Percentiles rank a stretch among this genome's conserved stretches.
Conservation (phyloP, 2,888 invertebrate species). For the Oegoconia quadripuncta region DNA sequence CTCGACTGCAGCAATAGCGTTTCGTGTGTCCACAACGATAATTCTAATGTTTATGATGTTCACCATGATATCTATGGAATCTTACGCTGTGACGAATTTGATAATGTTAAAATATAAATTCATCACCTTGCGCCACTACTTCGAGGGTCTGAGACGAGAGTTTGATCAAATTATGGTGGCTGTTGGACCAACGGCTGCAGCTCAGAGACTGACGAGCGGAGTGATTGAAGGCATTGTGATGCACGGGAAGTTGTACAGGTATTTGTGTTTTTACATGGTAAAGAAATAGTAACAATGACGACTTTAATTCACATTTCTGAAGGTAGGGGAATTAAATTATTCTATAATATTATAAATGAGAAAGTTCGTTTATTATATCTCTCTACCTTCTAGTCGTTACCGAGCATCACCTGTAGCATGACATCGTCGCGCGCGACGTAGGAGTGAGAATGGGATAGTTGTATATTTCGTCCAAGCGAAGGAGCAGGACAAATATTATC, state of each 20-base stretch:
- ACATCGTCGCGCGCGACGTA: no score
- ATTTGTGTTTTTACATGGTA: no score
- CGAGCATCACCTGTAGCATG: no score
- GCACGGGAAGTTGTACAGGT: constrained; percentile 59
- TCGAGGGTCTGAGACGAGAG: constrained; percentile 45
- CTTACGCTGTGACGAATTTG: constrained; percentile 49
- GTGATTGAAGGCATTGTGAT: constrained; percentile 58
- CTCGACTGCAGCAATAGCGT: constrained; percentile 34
- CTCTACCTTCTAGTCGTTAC: no score
- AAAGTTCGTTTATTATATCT: no score
- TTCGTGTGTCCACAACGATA: constrained; percentile 44
- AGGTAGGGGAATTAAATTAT: no score
- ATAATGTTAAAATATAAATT: constrained; percentile 67
- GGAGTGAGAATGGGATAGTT: no score
- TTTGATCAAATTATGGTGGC: constrained; percentile 33
- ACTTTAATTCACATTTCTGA: no score
- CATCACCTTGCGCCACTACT: constrained; percentile 56
- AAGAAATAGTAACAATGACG: no score
- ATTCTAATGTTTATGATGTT: constrained; percentile 46
- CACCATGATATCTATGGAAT: constrained; percentile 56
- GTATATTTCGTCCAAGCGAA: no score
- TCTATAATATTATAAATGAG: no score
- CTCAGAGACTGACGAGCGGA: constrained; percentile 40
- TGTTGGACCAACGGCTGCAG: constrained; percentile 34
- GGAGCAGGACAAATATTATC: no score